Base-by-base conservation (phyloP, 1,140 invertebrate genomes). In the Coelopa frigida region DNA sequence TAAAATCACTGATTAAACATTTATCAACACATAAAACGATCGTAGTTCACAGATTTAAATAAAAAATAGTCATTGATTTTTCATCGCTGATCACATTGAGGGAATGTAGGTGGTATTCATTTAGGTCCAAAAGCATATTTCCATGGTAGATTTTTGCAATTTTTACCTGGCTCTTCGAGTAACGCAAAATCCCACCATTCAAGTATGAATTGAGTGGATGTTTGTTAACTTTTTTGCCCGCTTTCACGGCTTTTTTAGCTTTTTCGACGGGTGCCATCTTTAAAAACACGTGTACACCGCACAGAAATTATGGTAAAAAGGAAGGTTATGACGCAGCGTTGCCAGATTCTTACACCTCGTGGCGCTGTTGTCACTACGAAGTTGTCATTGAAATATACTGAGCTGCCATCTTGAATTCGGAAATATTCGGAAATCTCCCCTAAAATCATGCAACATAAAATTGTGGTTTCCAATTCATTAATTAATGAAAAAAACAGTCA, bases 201-300 rank as follows among this genome's bases (percentile, higher is more conserved):
- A 69, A 53, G 53, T 61, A 64, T 32, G 59, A 58, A 52, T 69
- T 69, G 36, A 64, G 18, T 11, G 62, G 62, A 46, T 66, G 59
- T 50, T 66, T 66, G 46, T 57, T 56, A 50, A 54, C 57, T 56
- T 68, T 66, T 53, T 68, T 68, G 53, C 53, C 62, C 51, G 54
- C 55, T 46, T 66, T 65, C 45, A 53, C 65, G 47, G 61, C 49
- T 52, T 62, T 68, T 57, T 68, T 68, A 63, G 54, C 59, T 64
- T 68, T 68, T 55, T 55, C 65, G 52, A 61, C 51, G 60, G 65
- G 65, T 66, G 65, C 65, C 65, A 68, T 68, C 59, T 58, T 61
- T 44, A 40, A 56, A 58, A 68, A 68, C 65, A 68, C 65, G 65
- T 68, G 65, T 68, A 68, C 61, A 66, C 65, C 60, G 58, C 59